phyloP scores from a whole-genome alignment of 1,140 invertebrate genomes.

The Bilobella aurantiaca region DNA sequence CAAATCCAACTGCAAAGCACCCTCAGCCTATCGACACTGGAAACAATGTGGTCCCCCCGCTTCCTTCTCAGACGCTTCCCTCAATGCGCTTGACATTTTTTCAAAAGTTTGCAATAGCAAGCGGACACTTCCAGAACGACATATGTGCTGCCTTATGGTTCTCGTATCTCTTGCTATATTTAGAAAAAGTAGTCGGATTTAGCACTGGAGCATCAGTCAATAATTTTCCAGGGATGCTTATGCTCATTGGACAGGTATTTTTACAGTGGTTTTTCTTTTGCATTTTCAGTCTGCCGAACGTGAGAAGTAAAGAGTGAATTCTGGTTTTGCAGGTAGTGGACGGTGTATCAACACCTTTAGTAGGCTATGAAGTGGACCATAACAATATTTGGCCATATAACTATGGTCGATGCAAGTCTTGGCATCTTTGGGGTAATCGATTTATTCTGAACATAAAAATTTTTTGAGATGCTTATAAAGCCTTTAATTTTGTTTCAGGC shows the following conservation, averaged over 20 bases:
- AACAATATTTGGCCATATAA: conserved; percentile 47
- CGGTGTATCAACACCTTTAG: conserved; percentile 48
- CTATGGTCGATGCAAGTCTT: conserved; percentile 78
- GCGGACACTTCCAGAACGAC: conserved; percentile 80
- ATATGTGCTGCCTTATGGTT: conserved; percentile 96
- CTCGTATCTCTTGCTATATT: conserved; percentile 86
- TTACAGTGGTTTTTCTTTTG: too few species aligned
- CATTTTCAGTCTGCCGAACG: too few species aligned
- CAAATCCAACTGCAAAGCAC: too few species aligned
- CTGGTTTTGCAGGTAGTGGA: conserved; percentile 14
- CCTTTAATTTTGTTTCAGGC: too few species aligned
- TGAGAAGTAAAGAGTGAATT: conserved; percentile 57
- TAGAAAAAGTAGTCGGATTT: conserved; percentile 63
- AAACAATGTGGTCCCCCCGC: too few species aligned
- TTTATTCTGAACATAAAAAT: not conserved
- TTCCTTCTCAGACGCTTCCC: too few species aligned
- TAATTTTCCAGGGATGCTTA: conserved; percentile 60
- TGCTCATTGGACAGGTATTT: conserved; percentile 78
- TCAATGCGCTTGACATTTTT: not conserved
- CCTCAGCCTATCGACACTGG: too few species aligned
- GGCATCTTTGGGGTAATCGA: conserved; percentile 72
- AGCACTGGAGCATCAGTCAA: conserved; percentile 49
- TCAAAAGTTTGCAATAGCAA: not conserved
- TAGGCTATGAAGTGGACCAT: conserved; percentile 69
- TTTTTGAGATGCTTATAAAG: not conserved